Evolutionary conservation across 2,113 vertebrate species (phyloP), one percentile per base, ranked within the genome.

Genomic region (Petaurus breviceps): DNA sequence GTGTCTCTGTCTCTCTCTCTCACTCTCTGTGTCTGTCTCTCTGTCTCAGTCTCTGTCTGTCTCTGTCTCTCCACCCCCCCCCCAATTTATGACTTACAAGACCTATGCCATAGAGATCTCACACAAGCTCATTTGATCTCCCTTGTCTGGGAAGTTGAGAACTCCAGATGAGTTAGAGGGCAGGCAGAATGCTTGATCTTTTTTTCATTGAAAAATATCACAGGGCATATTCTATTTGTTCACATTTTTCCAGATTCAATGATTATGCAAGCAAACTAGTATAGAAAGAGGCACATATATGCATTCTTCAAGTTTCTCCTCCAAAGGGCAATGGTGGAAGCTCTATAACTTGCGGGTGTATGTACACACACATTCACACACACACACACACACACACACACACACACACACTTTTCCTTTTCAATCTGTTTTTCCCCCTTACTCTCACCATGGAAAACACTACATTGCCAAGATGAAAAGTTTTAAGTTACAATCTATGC

Each of bases 91-190:
- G 50, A 94, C 14, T 43, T 49, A 51, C 43, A 68, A 94, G 37
- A 16, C 46, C 51, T 49, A 16, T 4, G 43, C 89, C 77, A 37
- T 0, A 1, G 54, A 91, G 37, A 94, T 4, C 14, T 91, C 26
- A 37, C 0, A 10, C 49, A 93, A 43, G 26, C 61, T 57, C 49
- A 4, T 91, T 57, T n/a, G 49, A 26, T 51, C 53, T 96, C 91
- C 89, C 37, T 89, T n/a, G 8, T 94, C 96, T 93, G 51, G 37
- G 90, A 61, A 94, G 52, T 23, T 90, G 51, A 92, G 92, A 51
- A 90, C 46, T 96, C 90, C 25, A 26, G 89, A 54, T 51, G 50
- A 95, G 53, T 54, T 94, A 12, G 10, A 47, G 23, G 8, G 28
- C 46, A 25, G 8, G 24, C 46, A 31, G 47, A 91, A 61, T 23